Conservation (phyloP, 2,113 vertebrate genomes). For the Pyxicephalus adspersus region DNA sequence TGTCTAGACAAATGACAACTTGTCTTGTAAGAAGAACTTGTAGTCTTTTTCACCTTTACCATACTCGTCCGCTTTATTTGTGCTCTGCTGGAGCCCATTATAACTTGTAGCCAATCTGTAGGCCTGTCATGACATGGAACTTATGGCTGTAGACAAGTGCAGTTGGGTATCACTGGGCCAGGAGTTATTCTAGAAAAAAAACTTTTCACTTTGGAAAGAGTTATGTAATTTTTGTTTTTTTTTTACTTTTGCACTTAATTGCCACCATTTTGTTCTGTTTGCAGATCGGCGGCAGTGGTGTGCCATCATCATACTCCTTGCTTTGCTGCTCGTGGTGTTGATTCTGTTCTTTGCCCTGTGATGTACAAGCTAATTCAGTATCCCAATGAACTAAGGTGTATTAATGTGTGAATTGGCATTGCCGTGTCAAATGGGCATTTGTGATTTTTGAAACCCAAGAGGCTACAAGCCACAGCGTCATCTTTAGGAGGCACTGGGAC, state of each 20-base stretch:
- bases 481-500: background rate
- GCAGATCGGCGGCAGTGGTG: slow-evolving; percentile 98
- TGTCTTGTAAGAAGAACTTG: no score
- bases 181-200: no score
- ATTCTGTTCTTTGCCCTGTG: slow-evolving; percentile 88
- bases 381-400: slow-evolving; percentile 4
- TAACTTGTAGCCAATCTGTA: no score
- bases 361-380: slow-evolving; percentile 60
- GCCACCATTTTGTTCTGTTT: slow-evolving; percentile 53
- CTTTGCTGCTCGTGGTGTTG: slow-evolving; percentile 86
- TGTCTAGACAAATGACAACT: no score
- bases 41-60: no score
- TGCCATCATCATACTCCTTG: slow-evolving; percentile 87
- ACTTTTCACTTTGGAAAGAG: no score
- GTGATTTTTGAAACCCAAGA: slow-evolving; percentile 24
- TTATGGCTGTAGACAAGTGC: no score
- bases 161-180: no score
- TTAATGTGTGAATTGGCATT: slow-evolving; percentile 40
- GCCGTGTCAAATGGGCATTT: slow-evolving; percentile 16
- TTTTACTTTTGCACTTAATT: background rate
- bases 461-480: background rate
- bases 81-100: no score
- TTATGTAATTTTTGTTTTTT: no score
- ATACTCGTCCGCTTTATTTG: no score
- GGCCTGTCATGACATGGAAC: no score